These are phyloP conservation scores for Eilema sororculum DNA, from an alignment of 2,888 invertebrate genomes.

Conservation along the genomic window DNA sequence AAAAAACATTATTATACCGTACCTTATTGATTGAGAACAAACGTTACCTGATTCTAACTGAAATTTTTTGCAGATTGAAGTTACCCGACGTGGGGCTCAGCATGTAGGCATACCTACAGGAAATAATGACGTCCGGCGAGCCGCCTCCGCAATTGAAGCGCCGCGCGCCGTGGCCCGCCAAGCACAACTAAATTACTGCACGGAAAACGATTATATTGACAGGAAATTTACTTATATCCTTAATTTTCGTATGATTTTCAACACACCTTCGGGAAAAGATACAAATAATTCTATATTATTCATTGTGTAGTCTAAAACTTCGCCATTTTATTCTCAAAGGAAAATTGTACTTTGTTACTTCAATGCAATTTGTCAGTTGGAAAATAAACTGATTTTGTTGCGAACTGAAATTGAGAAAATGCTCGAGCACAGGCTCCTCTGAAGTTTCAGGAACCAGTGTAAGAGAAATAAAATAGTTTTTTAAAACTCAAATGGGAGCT, in stretches of 20 bases:
- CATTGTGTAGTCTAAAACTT: slow-evolving; percentile 64
- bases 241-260: slow-evolving; percentile 59
- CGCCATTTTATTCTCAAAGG: slow-evolving; percentile 73
- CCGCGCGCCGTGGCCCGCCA: slow-evolving; percentile 54
- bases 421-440: slow-evolving; percentile 66
- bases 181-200: slow-evolving; percentile 68
- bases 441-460: slow-evolving; percentile 67
- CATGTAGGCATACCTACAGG: slow-evolving; percentile 64
- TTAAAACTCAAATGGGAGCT: slow-evolving; percentile 48
- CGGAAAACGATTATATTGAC: slow-evolving; percentile 69
- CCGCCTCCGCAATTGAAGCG: slow-evolving; percentile 71
- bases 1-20: no score
- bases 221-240: slow-evolving; percentile 70
- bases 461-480: slow-evolving; percentile 68
- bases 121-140: slow-evolving; percentile 77
- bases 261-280: slow-evolving; percentile 19
- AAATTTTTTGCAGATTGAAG: slow-evolving; percentile 14
- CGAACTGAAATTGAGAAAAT: slow-evolving; percentile 84
- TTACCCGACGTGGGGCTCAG: slow-evolving; percentile 31
- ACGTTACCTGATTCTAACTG: neutral
- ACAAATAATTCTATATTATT: slow-evolving; percentile 48
- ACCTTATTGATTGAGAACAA: neutral
- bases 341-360: slow-evolving; percentile 78
- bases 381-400: slow-evolving; percentile 84
- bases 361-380: slow-evolving; percentile 81